Conservation (phyloP, 1,140 invertebrate genomes). For the Pogonognathellus flavescens region DNA sequence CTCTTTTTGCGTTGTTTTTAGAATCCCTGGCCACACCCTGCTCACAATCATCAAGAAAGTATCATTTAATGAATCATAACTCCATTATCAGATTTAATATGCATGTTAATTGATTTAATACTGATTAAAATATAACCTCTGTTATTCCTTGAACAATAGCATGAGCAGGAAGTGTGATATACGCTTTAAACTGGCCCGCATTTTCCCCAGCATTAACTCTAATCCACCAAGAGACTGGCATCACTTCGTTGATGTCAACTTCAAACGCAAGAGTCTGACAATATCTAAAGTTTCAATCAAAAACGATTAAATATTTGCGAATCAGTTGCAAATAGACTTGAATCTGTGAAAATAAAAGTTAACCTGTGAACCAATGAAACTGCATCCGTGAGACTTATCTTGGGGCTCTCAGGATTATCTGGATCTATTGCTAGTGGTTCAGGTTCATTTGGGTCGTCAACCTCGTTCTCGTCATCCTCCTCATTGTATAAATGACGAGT, state of each 20-base stretch:
- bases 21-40: slow-evolving; percentile 76
- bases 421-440: neutral
- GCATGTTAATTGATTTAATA: neutral
- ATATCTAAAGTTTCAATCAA: slow-evolving; percentile 4
- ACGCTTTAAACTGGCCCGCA: neutral
- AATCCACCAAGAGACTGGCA: slow-evolving; percentile 55
- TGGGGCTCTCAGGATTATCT: slow-evolving; percentile 48
- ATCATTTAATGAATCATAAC: neutral
- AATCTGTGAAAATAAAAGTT: neutral
- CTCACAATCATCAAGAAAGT: slow-evolving; percentile 55
- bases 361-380: slow-evolving; percentile 43
- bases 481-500: too few species aligned
- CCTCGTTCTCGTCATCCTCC: neutral
- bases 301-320: neutral
- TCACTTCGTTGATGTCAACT: neutral
- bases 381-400: slow-evolving; percentile 38
- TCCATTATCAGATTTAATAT: neutral
- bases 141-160: slow-evolving; percentile 15
- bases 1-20: slow-evolving; percentile 82
- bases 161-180: slow-evolving; percentile 35
- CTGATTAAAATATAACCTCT: neutral
- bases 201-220: neutral
- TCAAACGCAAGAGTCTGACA: slow-evolving; percentile 28
- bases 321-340: neutral
- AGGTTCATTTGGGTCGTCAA: neutral